Base-by-base conservation (phyloP, 1,140 invertebrate species). In the Trichonephila clavipes region DNA sequence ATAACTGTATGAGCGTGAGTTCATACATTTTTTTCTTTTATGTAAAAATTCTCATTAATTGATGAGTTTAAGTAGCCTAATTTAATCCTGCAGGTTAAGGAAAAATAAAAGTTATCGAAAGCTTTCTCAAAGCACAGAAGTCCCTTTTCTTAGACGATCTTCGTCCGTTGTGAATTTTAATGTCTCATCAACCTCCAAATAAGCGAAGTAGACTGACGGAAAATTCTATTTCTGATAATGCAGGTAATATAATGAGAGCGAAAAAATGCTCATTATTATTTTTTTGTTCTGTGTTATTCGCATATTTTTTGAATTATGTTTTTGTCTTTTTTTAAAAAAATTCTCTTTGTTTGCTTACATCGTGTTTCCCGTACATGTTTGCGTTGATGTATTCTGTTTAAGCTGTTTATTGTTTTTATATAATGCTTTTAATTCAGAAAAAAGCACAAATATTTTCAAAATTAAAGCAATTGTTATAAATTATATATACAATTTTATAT, bases 131-230 rank as follows among this genome's bases (percentile, higher is more conserved):
- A n/a, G n/a, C n/a, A n/a, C n/a, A n/a, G n/a, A n/a, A n/a, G n/a
- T n/a, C n/a, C n/a, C n/a, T n/a, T n/a, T n/a, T n/a, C n/a, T n/a
- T n/a, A n/a, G n/a, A n/a, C n/a, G n/a, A n/a, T n/a, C n/a, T n/a
- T n/a, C n/a, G n/a, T n/a, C n/a, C n/a, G n/a, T n/a, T n/a, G n/a
- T n/a, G n/a, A n/a, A n/a, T n/a, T n/a, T n/a, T n/a, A n/a, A n/a
- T n/a, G n/a, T n/a, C n/a, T n/a, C n/a, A n/a, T n/a, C n/a, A n/a
- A 95, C 98, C 98, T 97, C 98, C 98, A 96, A 98, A 97, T 96
- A 99, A 99, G 97, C 97, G 98, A 97, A 97, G 97, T 95, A 98
- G 98, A 97, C 97, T 99, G 96, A 96, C 97, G 95, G 98, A 98
- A 96, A 97, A 97, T 95, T 97, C 97, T 95, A 96, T 97, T 94